Base-by-base conservation (phyloP, 64 coral and sea anemone genomes). In the Stichodactyla mertensii region DNA sequence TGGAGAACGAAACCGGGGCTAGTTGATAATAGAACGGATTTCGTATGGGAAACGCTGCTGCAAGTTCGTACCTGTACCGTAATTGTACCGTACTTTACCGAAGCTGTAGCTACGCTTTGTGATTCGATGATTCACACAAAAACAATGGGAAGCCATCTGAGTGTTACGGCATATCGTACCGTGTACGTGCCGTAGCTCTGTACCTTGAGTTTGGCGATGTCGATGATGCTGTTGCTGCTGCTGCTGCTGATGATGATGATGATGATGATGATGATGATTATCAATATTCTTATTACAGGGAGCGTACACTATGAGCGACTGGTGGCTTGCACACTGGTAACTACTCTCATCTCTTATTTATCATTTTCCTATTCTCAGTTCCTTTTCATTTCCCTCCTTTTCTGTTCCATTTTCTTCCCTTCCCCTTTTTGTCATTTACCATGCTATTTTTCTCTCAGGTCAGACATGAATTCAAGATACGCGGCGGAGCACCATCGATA, bases 301-400 rank as follows among this genome's bases (percentile, higher is more conserved):
- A 57, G 61, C 64, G 2, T 89, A 84, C 51, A 89, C 82, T 4
- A 55, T 85, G 11, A 84, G 80, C n/a, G 88, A 89, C 82, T 89
- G 88, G 88, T 89, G 88, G 88, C 82, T 89, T 31, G 82, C 88
- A 26, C 88, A 85, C 19, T 89, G 88, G 88, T 89, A 89, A 56
- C 24, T 15, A 6, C 7, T 4, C 12, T 5, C 4, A 27, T 74
- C 11, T 11, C 23, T 28, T 74, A 9, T 9, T 69, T 69, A 26
- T 4, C 24, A 27, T 31, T 31, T 31, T 23, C 24, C 26, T 31
- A 27, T 31, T 1, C 10, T n/a, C 52, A 15, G 9, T 52, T 71
- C 1, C 16, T 18, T 0, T 9, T 4, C 54, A 57, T 11, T 71
- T 71, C 7, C 22, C 9, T 67, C 19, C 6, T 10, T 28, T 28